Percentiles rank a stretch among this genome's conserved stretches.
Evolutionary conservation across 2,888 invertebrate genomes (phyloP).

Genomic region (Eubasilissa splendida): DNA sequence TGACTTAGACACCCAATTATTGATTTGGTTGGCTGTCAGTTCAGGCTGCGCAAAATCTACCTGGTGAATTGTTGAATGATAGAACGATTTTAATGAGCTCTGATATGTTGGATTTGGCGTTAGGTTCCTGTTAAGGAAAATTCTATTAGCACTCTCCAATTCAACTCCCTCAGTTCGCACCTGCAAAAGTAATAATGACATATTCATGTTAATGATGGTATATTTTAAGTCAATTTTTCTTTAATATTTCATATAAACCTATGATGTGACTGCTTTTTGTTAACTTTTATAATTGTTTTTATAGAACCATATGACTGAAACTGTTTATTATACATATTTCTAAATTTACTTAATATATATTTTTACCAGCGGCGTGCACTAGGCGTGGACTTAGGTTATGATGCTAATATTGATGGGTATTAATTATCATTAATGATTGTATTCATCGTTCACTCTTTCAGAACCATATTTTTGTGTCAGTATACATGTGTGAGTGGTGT

Average conservation of each 20-base stretch:
- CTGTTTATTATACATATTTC: no score
- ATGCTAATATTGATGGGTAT: no score
- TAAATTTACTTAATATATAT: no score
- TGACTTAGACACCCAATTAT: slow-evolving; percentile 73
- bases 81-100: slow-evolving; percentile 66
- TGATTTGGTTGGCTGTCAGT: slow-evolving; percentile 69
- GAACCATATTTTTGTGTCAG: no score
- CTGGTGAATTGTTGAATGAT: slow-evolving; percentile 68
- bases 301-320: no score
- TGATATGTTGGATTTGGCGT: slow-evolving; percentile 67
- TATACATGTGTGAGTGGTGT: no score
- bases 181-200: slow-evolving; percentile 61
- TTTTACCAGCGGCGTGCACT: no score
- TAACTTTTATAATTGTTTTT: no score
- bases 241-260: background rate
- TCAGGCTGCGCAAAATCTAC: slow-evolving; percentile 71
- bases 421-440: no score
- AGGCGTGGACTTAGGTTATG: no score
- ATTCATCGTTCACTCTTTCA: no score
- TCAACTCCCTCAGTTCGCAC: slow-evolving; percentile 62
- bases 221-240: background rate
- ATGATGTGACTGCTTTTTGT: background rate
- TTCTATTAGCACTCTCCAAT: slow-evolving; percentile 69
- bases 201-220: background rate
- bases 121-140: slow-evolving; percentile 69